These are phyloP conservation scores for Musca vetustissima DNA, from an alignment of 1,140 invertebrate species.

Conservation along the genomic window DNA sequence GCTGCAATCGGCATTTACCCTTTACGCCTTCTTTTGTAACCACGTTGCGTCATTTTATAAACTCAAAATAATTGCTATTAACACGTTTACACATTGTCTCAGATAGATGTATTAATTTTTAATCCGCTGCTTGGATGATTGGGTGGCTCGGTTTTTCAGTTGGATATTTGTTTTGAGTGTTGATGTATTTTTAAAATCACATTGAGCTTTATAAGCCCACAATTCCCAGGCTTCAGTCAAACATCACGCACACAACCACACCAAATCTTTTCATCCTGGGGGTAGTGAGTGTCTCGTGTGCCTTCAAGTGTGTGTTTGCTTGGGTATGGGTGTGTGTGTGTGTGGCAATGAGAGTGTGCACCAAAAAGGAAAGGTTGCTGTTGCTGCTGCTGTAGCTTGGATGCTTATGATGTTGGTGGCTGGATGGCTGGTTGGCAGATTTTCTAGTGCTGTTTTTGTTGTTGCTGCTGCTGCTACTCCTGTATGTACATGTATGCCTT, in stretches of 20 bases:
- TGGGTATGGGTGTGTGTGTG: background rate
- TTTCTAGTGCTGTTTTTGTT: conserved; percentile 8
- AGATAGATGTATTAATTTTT: background rate
- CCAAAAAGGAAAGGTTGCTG: background rate
- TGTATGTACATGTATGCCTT: conserved; percentile 8
- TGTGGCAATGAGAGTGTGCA: background rate
- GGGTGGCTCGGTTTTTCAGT: background rate
- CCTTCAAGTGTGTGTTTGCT: background rate
- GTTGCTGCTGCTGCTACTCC: background rate
- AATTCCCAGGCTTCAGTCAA: too few relatives aligned
- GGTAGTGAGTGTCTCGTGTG: background rate
- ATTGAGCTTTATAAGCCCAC: too few relatives aligned
- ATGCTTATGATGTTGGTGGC: background rate
- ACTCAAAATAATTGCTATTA: conserved; percentile 7
- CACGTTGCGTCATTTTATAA: conserved; percentile 29
- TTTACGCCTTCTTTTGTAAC: conserved; percentile 33
- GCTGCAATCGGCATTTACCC: conserved; percentile 27
- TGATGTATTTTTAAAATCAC: background rate
- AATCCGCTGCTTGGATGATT: background rate
- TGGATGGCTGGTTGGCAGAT: background rate
- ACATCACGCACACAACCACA: too few relatives aligned
- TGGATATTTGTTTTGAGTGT: background rate
- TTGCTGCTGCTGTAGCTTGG: background rate
- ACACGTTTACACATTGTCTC: conserved; percentile 21
- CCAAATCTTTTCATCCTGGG: background rate